A percentile compares a stretch with the other conserved stretches of the same genome.
Conservation (phyloP, 2,888 invertebrate species). For the Cryptocheilus praepositus region DNA sequence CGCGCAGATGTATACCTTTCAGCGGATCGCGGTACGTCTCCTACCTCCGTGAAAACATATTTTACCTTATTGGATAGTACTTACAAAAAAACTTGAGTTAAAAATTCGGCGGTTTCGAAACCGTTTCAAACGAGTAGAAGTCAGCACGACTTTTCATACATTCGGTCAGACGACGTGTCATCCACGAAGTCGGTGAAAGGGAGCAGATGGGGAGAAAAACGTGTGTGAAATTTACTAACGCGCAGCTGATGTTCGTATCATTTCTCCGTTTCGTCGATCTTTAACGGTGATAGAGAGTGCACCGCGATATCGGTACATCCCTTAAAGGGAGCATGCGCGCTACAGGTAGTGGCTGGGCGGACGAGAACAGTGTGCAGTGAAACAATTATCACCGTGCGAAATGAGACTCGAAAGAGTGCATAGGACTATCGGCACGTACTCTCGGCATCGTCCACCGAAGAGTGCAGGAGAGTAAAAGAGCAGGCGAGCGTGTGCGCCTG, state of each 20-base stretch:
- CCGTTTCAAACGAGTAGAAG: too few relatives aligned
- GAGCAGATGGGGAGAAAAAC: not conserved
- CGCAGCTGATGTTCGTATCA: too few relatives aligned
- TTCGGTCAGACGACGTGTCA: not conserved
- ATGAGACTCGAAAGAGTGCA: too few relatives aligned
- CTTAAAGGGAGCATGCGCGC: slow-evolving; percentile 32
- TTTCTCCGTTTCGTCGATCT: not conserved
- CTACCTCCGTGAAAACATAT: too few relatives aligned
- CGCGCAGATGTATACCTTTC: too few relatives aligned
- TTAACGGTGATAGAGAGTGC: too few relatives aligned
- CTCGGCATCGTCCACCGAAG: not conserved
- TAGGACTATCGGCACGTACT: not conserved
- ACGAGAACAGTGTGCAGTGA: not conserved
- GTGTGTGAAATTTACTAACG: not conserved
- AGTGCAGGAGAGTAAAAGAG: not conserved
- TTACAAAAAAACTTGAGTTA: too few relatives aligned
- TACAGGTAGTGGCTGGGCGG: slow-evolving; percentile 15
- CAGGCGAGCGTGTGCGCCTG: slow-evolving; percentile 3
- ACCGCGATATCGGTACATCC: slow-evolving; percentile 15
- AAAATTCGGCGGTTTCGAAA: too few relatives aligned
- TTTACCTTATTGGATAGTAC: too few relatives aligned
- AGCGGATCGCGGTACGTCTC: too few relatives aligned
- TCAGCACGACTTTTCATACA: too few relatives aligned
- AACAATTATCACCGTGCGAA: too few relatives aligned
- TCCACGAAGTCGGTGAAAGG: not conserved